These are phyloP conservation scores for Ctenicera cuprea DNA, from an alignment of 2,888 invertebrate species.

Conservation along the genomic window DNA sequence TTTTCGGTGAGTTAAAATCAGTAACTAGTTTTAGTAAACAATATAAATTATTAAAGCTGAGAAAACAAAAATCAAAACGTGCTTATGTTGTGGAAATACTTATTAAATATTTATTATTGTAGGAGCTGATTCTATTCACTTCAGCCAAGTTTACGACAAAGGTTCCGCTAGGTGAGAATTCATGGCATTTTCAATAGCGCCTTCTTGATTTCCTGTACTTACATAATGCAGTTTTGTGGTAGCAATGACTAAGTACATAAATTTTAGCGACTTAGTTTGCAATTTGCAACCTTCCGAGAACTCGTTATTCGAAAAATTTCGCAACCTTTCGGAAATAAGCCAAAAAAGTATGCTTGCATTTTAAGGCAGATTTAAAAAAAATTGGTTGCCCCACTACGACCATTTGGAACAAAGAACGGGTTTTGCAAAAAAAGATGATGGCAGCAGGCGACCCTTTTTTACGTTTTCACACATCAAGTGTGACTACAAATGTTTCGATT, in stretches of 20 bases:
- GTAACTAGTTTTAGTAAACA: background rate
- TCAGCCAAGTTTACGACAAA: conserved; percentile 40
- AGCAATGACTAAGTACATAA: background rate
- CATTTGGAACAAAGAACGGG: conserved; percentile 34
- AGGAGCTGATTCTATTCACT: conserved; percentile 42
- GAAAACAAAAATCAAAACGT: conserved; percentile 43
- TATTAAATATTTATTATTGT: conserved; percentile 47
- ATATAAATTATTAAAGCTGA: conserved; percentile 32
- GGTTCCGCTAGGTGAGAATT: conserved; percentile 41
- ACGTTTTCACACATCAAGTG: conserved; percentile 66
- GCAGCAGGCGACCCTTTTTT: conserved; percentile 38
- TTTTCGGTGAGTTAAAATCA: no score
- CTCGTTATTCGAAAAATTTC: conserved; percentile 5
- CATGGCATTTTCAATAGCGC: background rate
- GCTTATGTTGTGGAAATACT: conserved; percentile 37
- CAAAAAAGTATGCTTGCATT: background rate
- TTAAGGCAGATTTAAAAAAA: conserved; percentile 32
- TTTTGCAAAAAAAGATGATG: conserved; percentile 43
- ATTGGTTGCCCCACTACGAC: conserved; percentile 23
- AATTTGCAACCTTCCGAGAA: background rate
- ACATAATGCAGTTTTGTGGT: no score
- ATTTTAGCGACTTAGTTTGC: background rate
- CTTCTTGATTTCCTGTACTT: no score
- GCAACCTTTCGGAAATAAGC: background rate
- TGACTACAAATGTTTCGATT: conserved; percentile 69